Evolutionary conservation across 2,113 vertebrate species (phyloP), one percentile per base, ranked within the genome.

Genomic region (Grammomys surdaster): DNA sequence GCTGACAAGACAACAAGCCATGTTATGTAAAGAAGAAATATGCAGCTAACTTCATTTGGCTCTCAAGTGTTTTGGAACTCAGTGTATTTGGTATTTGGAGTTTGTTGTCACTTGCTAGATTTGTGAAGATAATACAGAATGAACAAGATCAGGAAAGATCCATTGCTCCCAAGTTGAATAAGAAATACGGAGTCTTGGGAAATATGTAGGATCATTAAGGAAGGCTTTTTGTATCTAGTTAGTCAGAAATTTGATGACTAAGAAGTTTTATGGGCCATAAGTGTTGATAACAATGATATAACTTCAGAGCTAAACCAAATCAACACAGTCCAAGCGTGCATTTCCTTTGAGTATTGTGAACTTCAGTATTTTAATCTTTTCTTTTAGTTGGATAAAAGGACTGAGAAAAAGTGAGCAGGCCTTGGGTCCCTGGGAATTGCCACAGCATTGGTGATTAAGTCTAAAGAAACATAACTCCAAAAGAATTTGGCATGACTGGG

Each of bases 271-370:
- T 75, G 65, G 70, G 22, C 31, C 2, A 14, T n/a, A 85, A 85
- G 85, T 81, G 5, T 31, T 56, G 19, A 67, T 36, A 58, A 51
- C 72, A 46, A 2, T 80, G 48, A 78, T 8, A 87, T 6, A 63
- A 78, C 58, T 3, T 85, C 20, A 76, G 58, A 67, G 14, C 8
- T 84, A 56, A 90, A 88, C 14, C 33, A 87, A 84, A 88, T 54
- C 78, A 46, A 89, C 6, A 13, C 0, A 0, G 24, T 20, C 28
- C 36, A 67, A 87, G 75, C 12, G 58, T 13, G 46, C 7, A 77
- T 93, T 92, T 94, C 43, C 77, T 88, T 84, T 92, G 56, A 93
- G 28, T 91, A 11, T 69, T 24, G 33, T 24, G 33, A 56, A 56
- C 51, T 56, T 26, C 19, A 11, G 12, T 56, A 81, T 12, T 58